phyloP scores from a whole-genome alignment of 2,113 vertebrate genomes.

The Thamnophis sirtalis region DNA sequence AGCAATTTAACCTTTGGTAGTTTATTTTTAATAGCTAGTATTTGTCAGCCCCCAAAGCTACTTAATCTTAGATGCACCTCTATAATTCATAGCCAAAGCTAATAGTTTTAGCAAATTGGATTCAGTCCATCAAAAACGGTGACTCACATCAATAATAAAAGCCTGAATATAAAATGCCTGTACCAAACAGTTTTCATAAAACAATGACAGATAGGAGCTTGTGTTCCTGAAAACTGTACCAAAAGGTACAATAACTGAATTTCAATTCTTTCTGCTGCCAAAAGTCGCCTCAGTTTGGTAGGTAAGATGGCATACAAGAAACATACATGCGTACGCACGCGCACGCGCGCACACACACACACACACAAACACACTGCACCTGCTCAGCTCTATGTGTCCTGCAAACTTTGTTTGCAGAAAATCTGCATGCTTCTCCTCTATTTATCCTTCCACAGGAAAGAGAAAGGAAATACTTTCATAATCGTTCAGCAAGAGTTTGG shows the following conservation, averaged over 20 bases:
- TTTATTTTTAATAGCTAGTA: slow-evolving; percentile 23
- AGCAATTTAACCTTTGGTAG: slow-evolving; percentile 12
- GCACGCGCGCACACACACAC: neutral
- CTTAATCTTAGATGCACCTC: slow-evolving; percentile 31
- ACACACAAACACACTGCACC: neutral
- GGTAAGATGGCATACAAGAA: neutral
- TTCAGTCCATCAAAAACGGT: slow-evolving; percentile 29
- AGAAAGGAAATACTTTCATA: too few species aligned
- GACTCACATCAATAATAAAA: slow-evolving; percentile 44
- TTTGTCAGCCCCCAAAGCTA: slow-evolving; percentile 1
- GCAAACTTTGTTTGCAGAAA: neutral
- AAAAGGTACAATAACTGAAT: neutral
- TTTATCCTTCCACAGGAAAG: neutral
- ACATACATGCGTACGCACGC: neutral
- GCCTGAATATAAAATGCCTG: slow-evolving; percentile 19
- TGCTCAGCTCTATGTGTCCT: neutral
- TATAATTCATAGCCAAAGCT: slow-evolving; percentile 36
- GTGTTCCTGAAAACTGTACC: neutral
- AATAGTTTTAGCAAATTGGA: slow-evolving; percentile 48
- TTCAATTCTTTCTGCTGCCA: neutral
- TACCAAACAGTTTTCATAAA: slow-evolving; percentile 21
- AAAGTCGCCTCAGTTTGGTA: neutral
- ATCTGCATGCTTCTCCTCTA: neutral
- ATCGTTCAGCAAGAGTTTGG: neutral
- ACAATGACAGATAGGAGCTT: neutral